phyloP scores from a whole-genome alignment of 2,797 vertebrate species.

The Halcyon leucocephala region DNA sequence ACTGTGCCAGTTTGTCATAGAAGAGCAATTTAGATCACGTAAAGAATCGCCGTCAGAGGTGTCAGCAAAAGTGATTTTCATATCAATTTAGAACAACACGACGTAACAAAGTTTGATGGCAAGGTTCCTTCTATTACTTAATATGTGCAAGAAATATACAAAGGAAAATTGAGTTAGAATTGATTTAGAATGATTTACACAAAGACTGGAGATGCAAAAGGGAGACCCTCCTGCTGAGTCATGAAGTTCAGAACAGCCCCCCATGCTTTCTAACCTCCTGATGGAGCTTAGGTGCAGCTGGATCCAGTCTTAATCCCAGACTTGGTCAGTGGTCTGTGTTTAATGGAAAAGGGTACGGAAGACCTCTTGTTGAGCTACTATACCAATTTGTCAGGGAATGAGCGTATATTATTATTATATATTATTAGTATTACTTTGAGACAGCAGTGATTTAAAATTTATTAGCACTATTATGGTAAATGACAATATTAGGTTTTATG shows the following conservation, averaged over 20 bases:
- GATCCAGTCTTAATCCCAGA: background rate
- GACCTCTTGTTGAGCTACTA: background rate
- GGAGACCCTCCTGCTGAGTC: background rate
- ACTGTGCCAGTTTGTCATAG: background rate
- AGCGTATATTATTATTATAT: background rate
- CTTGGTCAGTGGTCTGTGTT: background rate
- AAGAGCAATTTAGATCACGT: background rate
- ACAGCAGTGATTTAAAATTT: background rate
- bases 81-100: background rate
- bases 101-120: background rate
- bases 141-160: background rate
- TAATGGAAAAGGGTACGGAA: background rate
- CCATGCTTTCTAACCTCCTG: background rate
- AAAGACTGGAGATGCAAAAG: background rate
- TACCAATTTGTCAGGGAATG: too few relatives aligned
- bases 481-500: background rate
- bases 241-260: background rate
- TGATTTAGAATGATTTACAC: background rate
- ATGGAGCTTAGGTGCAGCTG: background rate
- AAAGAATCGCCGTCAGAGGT: background rate
- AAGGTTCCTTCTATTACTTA: background rate
- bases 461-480: background rate
- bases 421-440: background rate
- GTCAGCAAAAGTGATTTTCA: background rate
- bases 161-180: background rate